phyloP scores from a whole-genome alignment of 1,140 invertebrate species.

The Drosophila lini region DNA sequence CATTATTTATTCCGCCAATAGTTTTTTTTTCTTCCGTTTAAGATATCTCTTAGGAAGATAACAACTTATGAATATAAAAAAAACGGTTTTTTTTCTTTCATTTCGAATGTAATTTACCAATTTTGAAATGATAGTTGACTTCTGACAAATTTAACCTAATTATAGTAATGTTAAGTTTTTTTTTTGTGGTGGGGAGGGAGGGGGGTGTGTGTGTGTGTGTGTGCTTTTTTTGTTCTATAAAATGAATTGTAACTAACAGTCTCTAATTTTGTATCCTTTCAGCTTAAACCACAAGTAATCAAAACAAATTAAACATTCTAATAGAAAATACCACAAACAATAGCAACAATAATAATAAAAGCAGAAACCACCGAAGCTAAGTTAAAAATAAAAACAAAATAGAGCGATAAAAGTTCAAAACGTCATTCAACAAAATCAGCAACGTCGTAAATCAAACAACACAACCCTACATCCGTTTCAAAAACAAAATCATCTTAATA shows the following conservation, averaged over 20 bases:
- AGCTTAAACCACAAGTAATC: conserved; percentile 30
- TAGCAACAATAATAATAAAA: conserved; percentile 20
- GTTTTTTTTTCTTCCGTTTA: background rate
- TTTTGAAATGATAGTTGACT: background rate
- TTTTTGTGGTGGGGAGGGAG: no score
- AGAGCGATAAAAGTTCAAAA: conserved; percentile 11
- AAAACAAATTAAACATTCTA: conserved; percentile 14
- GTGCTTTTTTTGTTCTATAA: background rate
- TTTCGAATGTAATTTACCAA: background rate
- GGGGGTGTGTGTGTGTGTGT: background rate
- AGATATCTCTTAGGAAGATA: background rate
- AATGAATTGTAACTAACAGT: background rate
- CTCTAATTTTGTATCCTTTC: background rate
- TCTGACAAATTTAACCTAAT: background rate
- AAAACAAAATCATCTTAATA: conserved; percentile 9
- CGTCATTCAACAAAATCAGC: conserved; percentile 13
- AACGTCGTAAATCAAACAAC: conserved; percentile 17
- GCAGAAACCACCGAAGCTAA: conserved; percentile 33
- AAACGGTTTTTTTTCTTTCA: background rate
- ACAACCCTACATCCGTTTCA: background rate
- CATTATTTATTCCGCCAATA: background rate
- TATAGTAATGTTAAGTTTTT: background rate
- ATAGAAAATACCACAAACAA: conserved; percentile 44
- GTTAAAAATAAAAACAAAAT: conserved; percentile 22
- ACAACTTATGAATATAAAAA: background rate